Base-by-base conservation (phyloP, 1,140 invertebrate genomes). In the Episyrphus balteatus region DNA sequence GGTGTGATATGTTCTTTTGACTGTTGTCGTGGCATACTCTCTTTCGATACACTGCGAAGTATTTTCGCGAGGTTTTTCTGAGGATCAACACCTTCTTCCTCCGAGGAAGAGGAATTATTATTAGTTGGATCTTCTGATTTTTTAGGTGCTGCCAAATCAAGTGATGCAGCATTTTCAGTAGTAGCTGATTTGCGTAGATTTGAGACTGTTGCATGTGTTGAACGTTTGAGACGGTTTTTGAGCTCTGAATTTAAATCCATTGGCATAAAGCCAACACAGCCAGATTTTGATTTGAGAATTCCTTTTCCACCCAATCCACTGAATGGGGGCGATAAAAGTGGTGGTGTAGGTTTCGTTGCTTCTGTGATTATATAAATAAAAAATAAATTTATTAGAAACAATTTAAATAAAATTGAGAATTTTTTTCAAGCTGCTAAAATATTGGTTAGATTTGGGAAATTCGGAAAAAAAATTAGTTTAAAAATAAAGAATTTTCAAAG, bases 281-380 rank as follows among this genome's bases (percentile, higher is more conserved):
- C 74, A 5, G 70, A 67, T 13, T 71, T 71, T 0, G 72, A 70
- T 55, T 76, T 78, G 9, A 77, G 55, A 33, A 77, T 78, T 30
- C 75, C 70, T 32, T 68, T 55, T 36, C 13, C 13, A 41, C 13
- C 5, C 39, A 17, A 17, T 41, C 13, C 13, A 41, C 2, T 5
- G 11, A 41, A 36, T 5, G 34, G 34, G 3, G 34, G 39, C 14
- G 39, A 17, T 21, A 18, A 21, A 17, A 51, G 59, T 1, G 54
- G 48, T 1, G 56, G 44, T 42, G 61, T 55, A 17, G 38, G 10
- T 17, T 30, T 19, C 5, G 44, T 9, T 44, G 57, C 55, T 21
- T 17, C n/a, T 46, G 30, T 46, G 1, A 17, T 44, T 41, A 34
- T 38, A 36, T 15, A 18, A 37, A 17, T 19, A 41, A 42, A 45